Evolutionary conservation across 2,888 invertebrate genomes (phyloP), one percentile per base, ranked within the genome.

Genomic region (Microplitis deprimator): DNA sequence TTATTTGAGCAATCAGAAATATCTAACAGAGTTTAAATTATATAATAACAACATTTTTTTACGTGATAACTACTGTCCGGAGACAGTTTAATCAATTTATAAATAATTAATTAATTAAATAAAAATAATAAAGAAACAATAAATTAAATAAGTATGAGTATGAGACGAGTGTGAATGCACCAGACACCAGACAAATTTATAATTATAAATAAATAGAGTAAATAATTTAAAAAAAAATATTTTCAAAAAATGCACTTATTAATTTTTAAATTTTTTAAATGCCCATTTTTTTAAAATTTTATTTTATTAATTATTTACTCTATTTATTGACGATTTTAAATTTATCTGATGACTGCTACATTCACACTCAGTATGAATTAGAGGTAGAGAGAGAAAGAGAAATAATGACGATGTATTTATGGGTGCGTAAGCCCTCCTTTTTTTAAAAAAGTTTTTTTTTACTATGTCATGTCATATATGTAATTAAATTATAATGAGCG

Each of bases 321-420:
- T 3, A 29, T 4, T 29, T 29, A 29, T 29, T 3, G 0, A 29
- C 0, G 3, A 29, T 29, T 29, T 29, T 29, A 4, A 29, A 29
- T 29, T 29, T 29, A 3, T 29, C 29, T 29, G 17, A 16, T 29
- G 62, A 1, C 29, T 29, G 29, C 3, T 29, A 29, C 29, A 29
- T 29, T 29, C 3, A 62, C 5, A 61, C 7, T 2, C 7, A 61
- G 29, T 16, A 6, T 62, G 29, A 16, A 8, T 29, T 8, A 29
- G 29, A 69, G 16, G 29, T 20, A 59, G 61, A 61, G 68, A 62
- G 41, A 59, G 69, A 68, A 77, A 70, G 68, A 69, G 76, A 77
- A 79, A 73, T 79, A 76, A 78, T 75, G 73, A 69, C 39, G 68
- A 72, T 75, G 70, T 75, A 62, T 65, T 76, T 73, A 75, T 73